Percentiles rank a stretch among this genome's conserved stretches.
phyloP scores from a whole-genome alignment of 2,113 vertebrate species.

The Nicator chloris region DNA sequence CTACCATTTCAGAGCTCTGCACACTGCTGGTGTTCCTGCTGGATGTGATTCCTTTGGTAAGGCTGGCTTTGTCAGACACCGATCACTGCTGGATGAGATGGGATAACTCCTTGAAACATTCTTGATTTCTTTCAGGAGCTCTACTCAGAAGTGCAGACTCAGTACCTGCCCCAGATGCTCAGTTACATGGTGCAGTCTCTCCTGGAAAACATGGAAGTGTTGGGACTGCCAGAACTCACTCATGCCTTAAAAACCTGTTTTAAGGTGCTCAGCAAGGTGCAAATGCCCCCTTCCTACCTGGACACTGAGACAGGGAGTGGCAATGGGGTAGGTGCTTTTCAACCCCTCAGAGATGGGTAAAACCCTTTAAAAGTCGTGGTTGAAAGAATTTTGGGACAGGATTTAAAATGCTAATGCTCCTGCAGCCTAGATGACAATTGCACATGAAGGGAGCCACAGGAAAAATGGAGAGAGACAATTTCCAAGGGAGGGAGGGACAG shows the following conservation, averaged over 20 bases:
- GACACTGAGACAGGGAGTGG: slow-evolving; percentile 65
- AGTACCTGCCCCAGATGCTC: slow-evolving; percentile 94
- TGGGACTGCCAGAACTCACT: slow-evolving; percentile 83
- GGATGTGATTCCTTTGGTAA: slow-evolving; percentile 93
- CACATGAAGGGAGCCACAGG: neutral
- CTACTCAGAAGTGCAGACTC: slow-evolving; percentile 91
- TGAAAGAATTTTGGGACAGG: neutral
- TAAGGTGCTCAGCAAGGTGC: slow-evolving; percentile 94
- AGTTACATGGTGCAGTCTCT: slow-evolving; percentile 82
- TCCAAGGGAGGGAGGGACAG: neutral
- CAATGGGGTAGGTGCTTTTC: slow-evolving; percentile 55
- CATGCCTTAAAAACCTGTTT: slow-evolving; percentile 87
- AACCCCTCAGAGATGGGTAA: neutral
- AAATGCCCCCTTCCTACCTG: slow-evolving; percentile 92
- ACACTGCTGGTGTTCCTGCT: slow-evolving; percentile 88
- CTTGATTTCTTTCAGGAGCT: slow-evolving; percentile 78
- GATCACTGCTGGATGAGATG: neutral
- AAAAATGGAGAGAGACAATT: neutral
- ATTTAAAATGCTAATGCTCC: neutral
- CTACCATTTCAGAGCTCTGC: slow-evolving; percentile 85
- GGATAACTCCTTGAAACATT: neutral
- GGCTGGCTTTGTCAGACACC: neutral
- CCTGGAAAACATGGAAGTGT: slow-evolving; percentile 70
- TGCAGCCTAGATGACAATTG: neutral
- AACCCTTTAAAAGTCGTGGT: neutral